Evolutionary conservation across 2,113 vertebrate species (phyloP), one percentile per base, ranked within the genome.

Genomic region (Gnathonemus echidnorhynchus): DNA sequence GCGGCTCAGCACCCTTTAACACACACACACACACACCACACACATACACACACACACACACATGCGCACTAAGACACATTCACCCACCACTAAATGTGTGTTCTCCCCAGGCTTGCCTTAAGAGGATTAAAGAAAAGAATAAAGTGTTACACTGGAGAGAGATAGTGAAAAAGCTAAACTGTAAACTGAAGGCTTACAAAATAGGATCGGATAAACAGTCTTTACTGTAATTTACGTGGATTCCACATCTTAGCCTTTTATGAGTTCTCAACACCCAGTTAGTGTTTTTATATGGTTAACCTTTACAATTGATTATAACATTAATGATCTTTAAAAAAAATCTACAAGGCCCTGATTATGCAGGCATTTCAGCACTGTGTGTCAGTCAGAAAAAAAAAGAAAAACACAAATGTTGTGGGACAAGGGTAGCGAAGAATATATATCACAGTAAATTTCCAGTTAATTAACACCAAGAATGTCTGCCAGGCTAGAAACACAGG

Each of bases 111-210:
- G 10, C 11, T 70, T 50, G 24, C 3, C 86, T 87, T n/a, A n/a
- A 24, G n/a, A 86, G 45, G 48, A 39, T n/a, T 70, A 86, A 89
- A 85, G 50, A 89, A 74, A 77, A 77, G 13, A 42, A 86, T 48
- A 50, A 42, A 70, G 10, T 58, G 19, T 21, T n/a, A 50, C 74
- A 52, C 39, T 21, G 66, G 17, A n/a, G 27, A 50, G 80, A n/a
- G 3, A 46, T 50, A 87, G 5, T 21, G 19, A 35, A 62, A 62
- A 24, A 48, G 42, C 24, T 21, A 27, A 77, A 45, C 52, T 56
- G 19, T 17, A 31, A 70, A 31, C 50, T 21, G 19, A 49, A 35
- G 86, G 48, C 48, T 87, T 39, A 39, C 19, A 85, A 45, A 88
- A 21, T 49, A 90, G 39, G 45, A 80, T 11, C 8, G 39, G 89